These are phyloP conservation scores for Mormyrops attenuatus DNA, from an alignment of 2,797 vertebrate genomes.

Conservation along the genomic window DNA sequence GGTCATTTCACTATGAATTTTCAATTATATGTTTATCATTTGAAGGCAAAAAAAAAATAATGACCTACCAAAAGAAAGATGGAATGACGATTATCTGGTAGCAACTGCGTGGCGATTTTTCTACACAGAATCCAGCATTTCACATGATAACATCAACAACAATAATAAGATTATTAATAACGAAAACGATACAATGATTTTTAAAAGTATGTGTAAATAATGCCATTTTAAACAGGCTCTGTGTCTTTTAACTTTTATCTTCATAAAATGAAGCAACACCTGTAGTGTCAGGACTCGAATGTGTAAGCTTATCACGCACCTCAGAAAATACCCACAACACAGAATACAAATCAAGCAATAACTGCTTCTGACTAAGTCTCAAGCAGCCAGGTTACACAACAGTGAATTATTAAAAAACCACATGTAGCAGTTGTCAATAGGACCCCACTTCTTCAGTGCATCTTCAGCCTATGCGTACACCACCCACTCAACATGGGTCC, in stretches of 20 bases:
- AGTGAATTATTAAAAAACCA: conserved; percentile 20
- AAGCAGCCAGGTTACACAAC: background rate
- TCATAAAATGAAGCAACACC: background rate
- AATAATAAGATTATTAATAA: no score
- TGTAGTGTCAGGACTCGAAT: background rate
- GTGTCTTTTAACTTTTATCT: background rate
- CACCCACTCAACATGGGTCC: background rate
- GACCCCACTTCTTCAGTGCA: background rate
- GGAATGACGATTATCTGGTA: background rate
- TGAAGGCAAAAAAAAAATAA: background rate
- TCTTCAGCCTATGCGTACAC: background rate
- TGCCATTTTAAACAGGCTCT: background rate
- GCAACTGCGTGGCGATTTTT: background rate
- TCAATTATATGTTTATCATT: background rate
- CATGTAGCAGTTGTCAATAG: conserved; percentile 20
- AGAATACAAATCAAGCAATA: conserved; percentile 5
- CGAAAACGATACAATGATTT: background rate
- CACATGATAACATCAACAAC: background rate
- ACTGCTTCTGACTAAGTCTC: background rate
- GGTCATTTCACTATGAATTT: background rate
- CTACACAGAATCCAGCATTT: background rate
- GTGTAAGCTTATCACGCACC: background rate
- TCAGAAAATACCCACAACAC: background rate
- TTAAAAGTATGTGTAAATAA: background rate
- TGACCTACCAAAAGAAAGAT: background rate